A percentile compares a stretch with the other conserved stretches of the same genome.
Conservation (phyloP, 2,888 invertebrate genomes). For the Nomada ferruginata region DNA sequence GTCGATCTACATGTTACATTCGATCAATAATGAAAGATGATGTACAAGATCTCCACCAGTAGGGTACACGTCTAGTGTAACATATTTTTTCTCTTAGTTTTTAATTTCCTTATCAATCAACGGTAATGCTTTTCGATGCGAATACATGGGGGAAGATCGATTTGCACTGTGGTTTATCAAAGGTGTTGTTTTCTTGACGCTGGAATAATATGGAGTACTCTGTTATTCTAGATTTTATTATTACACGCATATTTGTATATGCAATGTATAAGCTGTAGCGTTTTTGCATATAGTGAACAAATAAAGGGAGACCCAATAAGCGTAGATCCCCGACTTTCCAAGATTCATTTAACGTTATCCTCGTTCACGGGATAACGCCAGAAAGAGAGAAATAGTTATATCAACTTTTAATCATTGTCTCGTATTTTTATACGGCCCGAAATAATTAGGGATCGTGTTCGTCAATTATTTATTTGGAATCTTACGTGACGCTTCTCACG, state of each 20-base stretch:
- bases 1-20: neutral
- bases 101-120: slow-evolving; percentile 9
- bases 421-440: neutral
- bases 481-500: neutral
- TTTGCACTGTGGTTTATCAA: slow-evolving; percentile 10
- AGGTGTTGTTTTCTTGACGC: slow-evolving; percentile 11
- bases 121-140: neutral
- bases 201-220: slow-evolving; percentile 5
- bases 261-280: slow-evolving; percentile 64
- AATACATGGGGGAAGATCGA: neutral
- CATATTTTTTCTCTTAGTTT: neutral
- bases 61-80: neutral
- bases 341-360: slow-evolving; percentile 8
- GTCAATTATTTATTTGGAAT: neutral
- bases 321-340: slow-evolving; percentile 33
- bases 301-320: slow-evolving; percentile 53
- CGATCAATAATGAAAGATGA: neutral
- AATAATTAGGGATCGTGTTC: neutral
- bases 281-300: slow-evolving; percentile 65
- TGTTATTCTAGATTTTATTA: slow-evolving; percentile 52
- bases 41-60: neutral
- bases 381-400: neutral
- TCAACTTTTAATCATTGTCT: neutral
- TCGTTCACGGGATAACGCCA: neutral
- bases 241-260: slow-evolving; percentile 60